Evolutionary conservation across 1,140 invertebrate genomes (phyloP), one percentile per base, ranked within the genome.

Genomic region (Drosophila kurseongensis): DNA sequence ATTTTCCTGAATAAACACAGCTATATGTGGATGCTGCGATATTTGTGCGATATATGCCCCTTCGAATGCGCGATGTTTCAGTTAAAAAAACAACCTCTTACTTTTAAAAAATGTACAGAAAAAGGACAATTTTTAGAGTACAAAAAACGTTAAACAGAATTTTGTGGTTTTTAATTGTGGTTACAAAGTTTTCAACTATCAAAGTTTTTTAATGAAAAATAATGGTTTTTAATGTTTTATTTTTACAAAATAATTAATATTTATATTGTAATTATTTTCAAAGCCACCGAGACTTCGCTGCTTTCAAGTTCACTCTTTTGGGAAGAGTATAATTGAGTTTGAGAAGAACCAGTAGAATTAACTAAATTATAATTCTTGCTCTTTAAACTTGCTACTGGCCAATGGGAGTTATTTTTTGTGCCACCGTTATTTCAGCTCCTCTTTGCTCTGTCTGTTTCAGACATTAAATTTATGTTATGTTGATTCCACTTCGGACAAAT

Each of bases 51-150:
- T 66, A 73, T 88, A 83, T 74, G 71, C 74, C 54, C 59, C 66
- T 54, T 45, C 59, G 62, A 79, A 66, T 67, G 60, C 79, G 63
- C 72, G 76, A 88, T 88, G 80, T 80, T 88, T 88, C 63, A 88
- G 63, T 67, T 54, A 51, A 48, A 66, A 86, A 75, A 52, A 36
- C 4, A 2, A 4, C 0, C 8, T 4, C 12, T 14, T 29, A 38
- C 18, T 14, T 29, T 10, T 23, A 45, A 23, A 45, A 18, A 10
- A 8, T 12, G 9, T 10, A 18, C 1, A 10, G 4, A 2, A 7
- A 32, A 32, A 32, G 1, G 6, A 14, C 38, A 40, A 0, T n/a
- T 40, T 40, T 40, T 32, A 7, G 29, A 5, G 7, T 32, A 32
- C 5, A 32, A 5, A 1, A 7, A 29, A 18, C 1, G 2, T 18